Evolutionary conservation across 2,113 vertebrate genomes (phyloP).

Genomic region (Pogonocichla stellata): DNA sequence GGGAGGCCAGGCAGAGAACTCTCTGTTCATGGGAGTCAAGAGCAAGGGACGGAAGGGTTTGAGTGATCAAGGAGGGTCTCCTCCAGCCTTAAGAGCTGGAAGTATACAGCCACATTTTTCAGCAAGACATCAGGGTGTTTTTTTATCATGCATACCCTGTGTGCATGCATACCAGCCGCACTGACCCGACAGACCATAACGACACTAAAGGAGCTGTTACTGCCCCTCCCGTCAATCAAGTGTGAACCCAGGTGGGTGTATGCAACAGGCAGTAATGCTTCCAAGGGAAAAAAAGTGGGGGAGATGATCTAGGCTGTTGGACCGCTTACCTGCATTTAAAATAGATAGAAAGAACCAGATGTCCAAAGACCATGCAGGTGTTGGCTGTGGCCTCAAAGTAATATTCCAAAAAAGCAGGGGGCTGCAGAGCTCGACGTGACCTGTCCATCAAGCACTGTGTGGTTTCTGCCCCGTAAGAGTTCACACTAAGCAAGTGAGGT

Average conservation of each 20-base stretch:
- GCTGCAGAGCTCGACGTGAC: not conserved
- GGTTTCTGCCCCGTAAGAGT: not conserved
- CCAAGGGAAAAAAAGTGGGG: not conserved
- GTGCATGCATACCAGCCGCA: not conserved
- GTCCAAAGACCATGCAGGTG: not conserved
- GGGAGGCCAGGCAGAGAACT: not conserved
- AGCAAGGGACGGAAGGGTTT: not conserved
- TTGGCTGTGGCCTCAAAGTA: not conserved
- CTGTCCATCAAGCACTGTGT: not conserved
- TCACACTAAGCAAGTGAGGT: not conserved
- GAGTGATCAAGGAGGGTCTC: not conserved
- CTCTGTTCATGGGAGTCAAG: not conserved
- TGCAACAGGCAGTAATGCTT: constrained; percentile 21
- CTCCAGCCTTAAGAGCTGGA: not conserved
- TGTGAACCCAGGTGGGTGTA: constrained; percentile 1
- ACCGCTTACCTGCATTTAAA: not conserved
- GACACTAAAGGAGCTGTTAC: constrained; percentile 50
- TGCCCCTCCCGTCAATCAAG: constrained; percentile 23
- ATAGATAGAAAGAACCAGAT: not conserved
- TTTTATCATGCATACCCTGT: constrained; percentile 25
- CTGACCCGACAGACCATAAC: constrained; percentile 27
- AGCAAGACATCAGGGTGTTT: not conserved
- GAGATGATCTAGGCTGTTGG: not conserved
- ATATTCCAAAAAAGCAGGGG: not conserved
- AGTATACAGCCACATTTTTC: not conserved